Evolutionary conservation across 2,113 vertebrate genomes (phyloP), one percentile per base, ranked within the genome.

Genomic region (Ailurus styani): DNA sequence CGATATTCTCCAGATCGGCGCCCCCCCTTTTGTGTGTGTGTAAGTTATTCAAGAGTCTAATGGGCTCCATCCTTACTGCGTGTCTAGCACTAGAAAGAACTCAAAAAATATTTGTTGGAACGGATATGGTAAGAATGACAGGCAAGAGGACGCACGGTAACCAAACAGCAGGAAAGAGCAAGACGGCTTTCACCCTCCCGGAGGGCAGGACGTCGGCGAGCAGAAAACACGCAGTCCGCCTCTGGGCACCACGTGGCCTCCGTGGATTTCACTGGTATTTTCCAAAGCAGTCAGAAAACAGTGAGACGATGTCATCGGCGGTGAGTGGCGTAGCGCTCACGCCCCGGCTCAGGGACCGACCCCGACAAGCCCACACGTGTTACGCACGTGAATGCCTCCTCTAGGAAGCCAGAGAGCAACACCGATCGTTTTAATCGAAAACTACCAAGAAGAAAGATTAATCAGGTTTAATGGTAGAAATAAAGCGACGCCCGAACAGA

Each of bases 341-440:
- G 1, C 29, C 40, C 42, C 72, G 4, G 42, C 45, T 70, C n/a
- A 1, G 42, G 25, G 83, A 7, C 6, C 64, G 42, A 62, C 31
- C 4, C 6, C 5, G 2, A 7, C 42, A 42, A 81, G 62, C n/a
- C 73, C 64, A 31, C 5, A 17, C 83, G 29, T 62, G 73, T 4
- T 7, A 5, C 25, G 1, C 62, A 10, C 2, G 2, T 17, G 47
- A n/a, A 7, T 2, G 2, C 3, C 40, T 7, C 7, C 3, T 45
- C 72, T 4, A 27, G 25, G 12, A 45, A 75, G 72, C 42, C 25
- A 29, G 72, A 1, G 7, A 50, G 54, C 42, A 37, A 60, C 52
- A 15, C 27, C 27, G 17, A 27, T 47, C 0, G 9, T 29, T 21
- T 14, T 2, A 20, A 27, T 0, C 2, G 10, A 6, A 79, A 60